These are phyloP conservation scores for Conomelus anceps DNA, from an alignment of 2,888 invertebrate genomes.

Conservation along the genomic window DNA sequence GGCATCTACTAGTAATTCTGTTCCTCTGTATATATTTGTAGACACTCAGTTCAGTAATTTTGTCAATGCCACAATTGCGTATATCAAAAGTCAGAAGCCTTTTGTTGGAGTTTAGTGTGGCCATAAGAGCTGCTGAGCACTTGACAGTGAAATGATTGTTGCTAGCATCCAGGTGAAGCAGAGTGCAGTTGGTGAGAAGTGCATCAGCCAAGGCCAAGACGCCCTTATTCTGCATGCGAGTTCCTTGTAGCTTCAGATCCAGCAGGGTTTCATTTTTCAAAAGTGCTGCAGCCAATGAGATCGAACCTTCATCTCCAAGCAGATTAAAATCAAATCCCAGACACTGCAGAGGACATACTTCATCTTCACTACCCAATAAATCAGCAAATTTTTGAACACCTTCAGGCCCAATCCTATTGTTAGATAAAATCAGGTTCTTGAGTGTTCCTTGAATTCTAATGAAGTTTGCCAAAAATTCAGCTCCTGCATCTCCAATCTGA, in stretches of 20 bases:
- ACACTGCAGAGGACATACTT: background rate
- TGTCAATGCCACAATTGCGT: slow-evolving; percentile 16
- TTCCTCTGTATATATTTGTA: background rate
- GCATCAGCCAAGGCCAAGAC: slow-evolving; percentile 17
- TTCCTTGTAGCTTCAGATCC: slow-evolving; percentile 19
- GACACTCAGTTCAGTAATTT: background rate
- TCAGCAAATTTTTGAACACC: slow-evolving; percentile 22
- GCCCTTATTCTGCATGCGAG: slow-evolving; percentile 10
- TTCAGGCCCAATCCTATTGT: slow-evolving; percentile 19
- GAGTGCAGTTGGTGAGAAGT: slow-evolving; percentile 11
- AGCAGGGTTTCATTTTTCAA: slow-evolving; percentile 6
- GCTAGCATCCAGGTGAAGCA: slow-evolving; percentile 21
- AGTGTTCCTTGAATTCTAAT: slow-evolving; percentile 11
- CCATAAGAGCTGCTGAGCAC: slow-evolving; percentile 17
- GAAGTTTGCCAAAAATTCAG: slow-evolving; percentile 18
- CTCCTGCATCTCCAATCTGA: slow-evolving; percentile 20
- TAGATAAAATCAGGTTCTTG: slow-evolving; percentile 12
- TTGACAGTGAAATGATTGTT: slow-evolving; percentile 21
- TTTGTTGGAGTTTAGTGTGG: slow-evolving; percentile 7
- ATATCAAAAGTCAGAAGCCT: slow-evolving; percentile 15
- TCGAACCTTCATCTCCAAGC: slow-evolving; percentile 23
- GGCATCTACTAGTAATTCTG: background rate
- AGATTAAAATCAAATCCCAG: slow-evolving; percentile 23
- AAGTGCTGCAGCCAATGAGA: slow-evolving; percentile 17
- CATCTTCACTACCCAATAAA: slow-evolving; percentile 1